Evolutionary conservation across 1,140 invertebrate species (phyloP).

Genomic region (Drosophila subpulchrella): DNA sequence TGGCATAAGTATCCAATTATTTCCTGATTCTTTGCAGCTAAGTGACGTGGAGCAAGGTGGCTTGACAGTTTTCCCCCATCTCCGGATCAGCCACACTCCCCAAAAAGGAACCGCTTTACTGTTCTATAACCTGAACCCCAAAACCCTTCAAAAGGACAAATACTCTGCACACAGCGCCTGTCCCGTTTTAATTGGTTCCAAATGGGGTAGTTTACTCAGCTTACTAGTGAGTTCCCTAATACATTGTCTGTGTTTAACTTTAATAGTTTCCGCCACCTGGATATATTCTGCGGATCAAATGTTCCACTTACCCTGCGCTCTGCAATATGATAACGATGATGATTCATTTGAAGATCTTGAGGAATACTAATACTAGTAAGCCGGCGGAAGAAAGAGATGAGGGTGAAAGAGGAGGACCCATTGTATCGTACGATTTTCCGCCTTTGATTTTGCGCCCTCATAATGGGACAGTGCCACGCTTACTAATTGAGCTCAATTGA

Average conservation of each 20-base stretch:
- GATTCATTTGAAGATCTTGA: background rate
- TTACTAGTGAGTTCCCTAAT: background rate
- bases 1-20: too few relatives aligned
- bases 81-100: background rate
- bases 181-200: background rate
- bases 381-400: background rate
- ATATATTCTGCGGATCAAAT: background rate
- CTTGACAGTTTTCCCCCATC: background rate
- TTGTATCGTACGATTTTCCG: conserved; percentile 39
- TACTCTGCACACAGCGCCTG: background rate
- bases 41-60: background rate
- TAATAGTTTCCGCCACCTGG: conserved; percentile 8
- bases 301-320: background rate
- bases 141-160: background rate
- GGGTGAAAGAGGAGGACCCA: background rate
- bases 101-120: background rate
- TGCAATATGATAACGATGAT: background rate
- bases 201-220: conserved; percentile 7
- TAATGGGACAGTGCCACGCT: conserved; percentile 38
- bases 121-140: background rate
- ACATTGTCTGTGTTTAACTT: background rate
- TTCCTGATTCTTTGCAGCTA: background rate
- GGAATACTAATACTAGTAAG: conserved; percentile 10
- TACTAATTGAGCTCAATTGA: conserved; percentile 67
- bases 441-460: conserved; percentile 20